These are phyloP conservation scores for Aradus depressus DNA, from an alignment of 2,888 invertebrate genomes.

Conservation along the genomic window DNA sequence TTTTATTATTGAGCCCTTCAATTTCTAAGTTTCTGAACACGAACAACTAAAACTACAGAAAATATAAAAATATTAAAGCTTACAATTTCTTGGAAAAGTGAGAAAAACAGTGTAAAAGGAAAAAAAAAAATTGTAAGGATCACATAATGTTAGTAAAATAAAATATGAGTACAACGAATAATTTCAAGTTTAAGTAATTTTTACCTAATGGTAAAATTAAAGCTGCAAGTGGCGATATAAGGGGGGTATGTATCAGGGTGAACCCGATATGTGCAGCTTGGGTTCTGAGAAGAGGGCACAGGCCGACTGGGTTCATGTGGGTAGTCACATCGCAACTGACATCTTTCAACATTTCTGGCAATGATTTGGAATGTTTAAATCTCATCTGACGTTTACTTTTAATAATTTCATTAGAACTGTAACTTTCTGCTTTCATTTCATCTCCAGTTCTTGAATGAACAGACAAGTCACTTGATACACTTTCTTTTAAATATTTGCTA, in stretches of 20 bases:
- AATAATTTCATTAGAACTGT: not conserved
- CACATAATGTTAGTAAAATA: too few species aligned
- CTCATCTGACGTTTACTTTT: not conserved
- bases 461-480: not conserved
- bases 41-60: too few species aligned
- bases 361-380: slow-evolving; percentile 9
- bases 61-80: too few species aligned
- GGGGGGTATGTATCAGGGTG: slow-evolving; percentile 12
- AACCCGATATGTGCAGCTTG: slow-evolving; percentile 8
- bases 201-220: slow-evolving; percentile 37
- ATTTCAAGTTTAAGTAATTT: not conserved
- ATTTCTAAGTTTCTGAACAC: too few species aligned
- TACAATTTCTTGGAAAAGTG: too few species aligned
- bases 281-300: slow-evolving; percentile 5
- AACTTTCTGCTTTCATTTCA: not conserved
- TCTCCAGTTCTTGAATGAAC: not conserved
- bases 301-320: slow-evolving; percentile 17
- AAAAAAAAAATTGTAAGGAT: too few species aligned
- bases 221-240: slow-evolving; percentile 36
- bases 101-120: too few species aligned
- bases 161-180: too few species aligned
- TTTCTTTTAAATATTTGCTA: too few species aligned
- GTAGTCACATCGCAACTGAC: slow-evolving; percentile 10
- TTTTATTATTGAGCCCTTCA: too few species aligned
- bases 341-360: slow-evolving; percentile 14